A percentile compares a stretch with the other conserved stretches of the same genome.
These are phyloP conservation scores for Cylindroiulus punctatus DNA, from an alignment of 2,888 invertebrate genomes.

Conservation along the genomic window DNA sequence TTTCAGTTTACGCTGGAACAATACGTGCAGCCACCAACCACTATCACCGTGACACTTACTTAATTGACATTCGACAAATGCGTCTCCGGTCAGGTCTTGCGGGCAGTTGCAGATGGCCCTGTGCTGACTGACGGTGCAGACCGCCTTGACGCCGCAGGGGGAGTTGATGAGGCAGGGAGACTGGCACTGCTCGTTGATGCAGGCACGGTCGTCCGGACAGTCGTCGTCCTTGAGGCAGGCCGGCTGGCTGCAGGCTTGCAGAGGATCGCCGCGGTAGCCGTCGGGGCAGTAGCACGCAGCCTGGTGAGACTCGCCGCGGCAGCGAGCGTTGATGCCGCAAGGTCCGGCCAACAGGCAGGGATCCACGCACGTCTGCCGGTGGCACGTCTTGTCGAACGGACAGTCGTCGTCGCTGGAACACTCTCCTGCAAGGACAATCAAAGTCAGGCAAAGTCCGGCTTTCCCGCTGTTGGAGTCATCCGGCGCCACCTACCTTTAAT, in stretches of 20 bases:
- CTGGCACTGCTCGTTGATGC: constrained; percentile 83
- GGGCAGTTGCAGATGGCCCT: constrained; percentile 81
- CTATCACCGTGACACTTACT: constrained; percentile 46
- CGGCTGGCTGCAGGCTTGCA: constrained; percentile 67
- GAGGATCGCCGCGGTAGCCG: constrained; percentile 61
- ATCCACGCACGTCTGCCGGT: constrained; percentile 79
- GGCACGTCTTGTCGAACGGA: constrained; percentile 78
- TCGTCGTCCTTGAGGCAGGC: constrained; percentile 88
- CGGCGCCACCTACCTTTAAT: constrained; percentile 60
- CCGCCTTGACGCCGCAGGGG: constrained; percentile 72
- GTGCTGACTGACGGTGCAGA: constrained; percentile 67
- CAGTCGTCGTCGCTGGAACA: constrained; percentile 61
- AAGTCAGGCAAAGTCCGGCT: background rate
- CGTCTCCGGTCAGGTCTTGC: constrained; percentile 76
- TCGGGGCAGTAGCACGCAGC: constrained; percentile 61
- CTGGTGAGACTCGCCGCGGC: constrained; percentile 57
- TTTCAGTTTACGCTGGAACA: background rate
- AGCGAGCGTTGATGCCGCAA: constrained; percentile 63
- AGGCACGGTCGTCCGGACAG: constrained; percentile 85
- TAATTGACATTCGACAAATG: constrained; percentile 57
- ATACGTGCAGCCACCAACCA: background rate
- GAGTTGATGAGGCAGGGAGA: constrained; percentile 78
- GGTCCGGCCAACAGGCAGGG: constrained; percentile 71
- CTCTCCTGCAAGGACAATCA: constrained; percentile 52
- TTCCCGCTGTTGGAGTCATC: background rate